Conservation (phyloP, 2,797 vertebrate species). For the Karalla daura region DNA sequence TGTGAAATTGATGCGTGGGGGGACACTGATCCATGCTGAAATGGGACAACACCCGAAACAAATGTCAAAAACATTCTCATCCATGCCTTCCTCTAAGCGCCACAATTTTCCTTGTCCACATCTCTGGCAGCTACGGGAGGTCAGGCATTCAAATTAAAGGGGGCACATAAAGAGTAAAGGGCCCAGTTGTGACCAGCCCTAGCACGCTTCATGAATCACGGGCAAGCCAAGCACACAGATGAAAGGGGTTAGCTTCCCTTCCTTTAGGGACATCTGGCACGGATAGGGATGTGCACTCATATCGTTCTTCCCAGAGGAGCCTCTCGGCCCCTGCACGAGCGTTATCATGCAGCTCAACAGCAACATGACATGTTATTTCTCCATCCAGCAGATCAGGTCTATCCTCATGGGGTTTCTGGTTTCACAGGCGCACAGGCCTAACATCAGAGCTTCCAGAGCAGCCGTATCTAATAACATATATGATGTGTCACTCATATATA, state of each 20-base stretch:
- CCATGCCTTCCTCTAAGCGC: slow-evolving; percentile 45
- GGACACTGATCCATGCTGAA: slow-evolving; percentile 78
- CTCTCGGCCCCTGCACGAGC: slow-evolving; percentile 20
- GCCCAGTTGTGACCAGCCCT: slow-evolving; percentile 31
- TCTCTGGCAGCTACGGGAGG: slow-evolving; percentile 31
- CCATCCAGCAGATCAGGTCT: slow-evolving; percentile 27
- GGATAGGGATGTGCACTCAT: slow-evolving; percentile 33
- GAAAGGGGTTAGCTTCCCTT: slow-evolving; percentile 34
- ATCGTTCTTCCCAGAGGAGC: slow-evolving; percentile 43
- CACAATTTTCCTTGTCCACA: slow-evolving; percentile 36
- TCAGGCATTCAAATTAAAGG: slow-evolving; percentile 60
- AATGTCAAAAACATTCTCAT: slow-evolving; percentile 77
- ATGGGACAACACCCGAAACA: slow-evolving; percentile 74
- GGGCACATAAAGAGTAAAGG: slow-evolving; percentile 42
- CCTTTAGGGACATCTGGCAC: slow-evolving; percentile 52
- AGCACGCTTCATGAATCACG: slow-evolving; percentile 50
- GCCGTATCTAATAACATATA: neutral
- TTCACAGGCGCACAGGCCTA: neutral
- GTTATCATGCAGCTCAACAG: slow-evolving; percentile 21
- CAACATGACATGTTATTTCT: slow-evolving; percentile 45
- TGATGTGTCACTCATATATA: neutral
- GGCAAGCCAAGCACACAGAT: slow-evolving; percentile 36
- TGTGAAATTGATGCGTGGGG: slow-evolving; percentile 77
- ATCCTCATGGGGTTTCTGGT: neutral
- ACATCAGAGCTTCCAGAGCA: neutral